Evolutionary conservation across 2,888 invertebrate species (phyloP).

Genomic region (Drosophila basisetae): DNA sequence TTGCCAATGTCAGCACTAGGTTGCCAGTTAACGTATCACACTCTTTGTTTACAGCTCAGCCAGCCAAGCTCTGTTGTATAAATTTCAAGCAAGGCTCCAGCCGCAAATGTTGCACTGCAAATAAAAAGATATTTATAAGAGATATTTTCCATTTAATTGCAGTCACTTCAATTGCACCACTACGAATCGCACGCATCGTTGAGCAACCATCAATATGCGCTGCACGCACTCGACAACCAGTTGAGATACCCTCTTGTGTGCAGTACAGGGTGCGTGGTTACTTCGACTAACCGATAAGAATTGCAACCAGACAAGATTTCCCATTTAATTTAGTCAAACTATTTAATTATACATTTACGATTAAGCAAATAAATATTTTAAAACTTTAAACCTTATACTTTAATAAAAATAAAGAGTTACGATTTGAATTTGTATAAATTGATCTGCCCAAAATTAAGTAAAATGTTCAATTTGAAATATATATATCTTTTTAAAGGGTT

Average conservation of each 20-base stretch:
- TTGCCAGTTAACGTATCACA: conserved; percentile 17
- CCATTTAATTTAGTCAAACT: background rate
- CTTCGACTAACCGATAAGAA: background rate
- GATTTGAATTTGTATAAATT: background rate
- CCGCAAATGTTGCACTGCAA: conserved; percentile 33
- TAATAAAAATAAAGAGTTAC: too few relatives aligned
- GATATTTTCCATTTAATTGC: conserved; percentile 61
- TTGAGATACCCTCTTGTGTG: conserved; percentile 20
- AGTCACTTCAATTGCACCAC: conserved; percentile 60
- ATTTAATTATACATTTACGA: background rate
- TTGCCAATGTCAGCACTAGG: conserved; percentile 23
- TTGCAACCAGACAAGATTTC: background rate
- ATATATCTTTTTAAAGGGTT: background rate
- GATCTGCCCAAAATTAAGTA: background rate
- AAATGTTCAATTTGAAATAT: background rate
- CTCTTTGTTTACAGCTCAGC: conserved; percentile 8
- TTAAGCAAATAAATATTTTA: background rate
- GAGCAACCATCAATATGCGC: conserved; percentile 7
- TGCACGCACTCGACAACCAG: conserved; percentile 26
- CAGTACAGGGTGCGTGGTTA: background rate
- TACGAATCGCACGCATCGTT: conserved; percentile 50
- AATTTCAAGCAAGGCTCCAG: conserved; percentile 12
- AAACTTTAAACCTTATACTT: background rate
- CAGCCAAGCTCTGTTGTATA: conserved; percentile 1
- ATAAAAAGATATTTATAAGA: conserved; percentile 1